A percentile compares a stretch with the other conserved stretches of the same genome.
phyloP scores from a whole-genome alignment of 2,888 invertebrate genomes.

The Metacarcinus magister region DNA sequence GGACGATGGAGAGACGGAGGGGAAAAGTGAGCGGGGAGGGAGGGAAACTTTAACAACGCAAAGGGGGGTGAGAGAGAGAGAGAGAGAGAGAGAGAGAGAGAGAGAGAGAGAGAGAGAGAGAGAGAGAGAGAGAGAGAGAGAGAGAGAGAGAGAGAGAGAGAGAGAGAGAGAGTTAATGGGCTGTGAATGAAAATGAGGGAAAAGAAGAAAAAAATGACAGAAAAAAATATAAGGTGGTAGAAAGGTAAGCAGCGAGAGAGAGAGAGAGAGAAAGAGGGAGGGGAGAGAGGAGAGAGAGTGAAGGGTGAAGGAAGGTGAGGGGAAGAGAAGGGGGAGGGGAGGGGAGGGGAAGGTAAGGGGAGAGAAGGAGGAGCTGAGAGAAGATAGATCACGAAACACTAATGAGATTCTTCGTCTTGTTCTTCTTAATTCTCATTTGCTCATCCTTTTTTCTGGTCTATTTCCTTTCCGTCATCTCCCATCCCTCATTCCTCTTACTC shows the following conservation, averaged over 20 bases:
- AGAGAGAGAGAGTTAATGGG: too few species aligned
- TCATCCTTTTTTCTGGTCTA: background rate
- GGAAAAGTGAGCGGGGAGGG: conserved; percentile 19
- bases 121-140: too few species aligned
- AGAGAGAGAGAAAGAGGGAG: background rate
- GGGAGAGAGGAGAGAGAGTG: background rate
- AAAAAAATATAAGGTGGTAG: too few species aligned
- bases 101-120: too few species aligned
- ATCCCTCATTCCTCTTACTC: background rate
- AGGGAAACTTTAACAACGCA: background rate
- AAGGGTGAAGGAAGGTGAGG: background rate
- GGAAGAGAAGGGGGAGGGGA: background rate
- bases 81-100: too few species aligned
- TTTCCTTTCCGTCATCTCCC: background rate
- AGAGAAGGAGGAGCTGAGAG: background rate
- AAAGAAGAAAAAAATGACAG: too few species aligned
- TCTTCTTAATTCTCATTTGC: conserved; percentile 4
- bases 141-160: too few species aligned
- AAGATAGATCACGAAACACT: conserved; percentile 41
- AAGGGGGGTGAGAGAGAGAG: background rate
- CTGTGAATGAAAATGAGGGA: too few species aligned
- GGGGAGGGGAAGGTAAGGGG: background rate
- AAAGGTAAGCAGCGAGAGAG: too few species aligned
- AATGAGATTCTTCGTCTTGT: conserved; percentile 36
- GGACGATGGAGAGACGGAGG: background rate